A percentile compares a stretch with the other conserved stretches of the same genome.
phyloP scores from a whole-genome alignment of 2,888 invertebrate species.

The Drosophila kanekoi region DNA sequence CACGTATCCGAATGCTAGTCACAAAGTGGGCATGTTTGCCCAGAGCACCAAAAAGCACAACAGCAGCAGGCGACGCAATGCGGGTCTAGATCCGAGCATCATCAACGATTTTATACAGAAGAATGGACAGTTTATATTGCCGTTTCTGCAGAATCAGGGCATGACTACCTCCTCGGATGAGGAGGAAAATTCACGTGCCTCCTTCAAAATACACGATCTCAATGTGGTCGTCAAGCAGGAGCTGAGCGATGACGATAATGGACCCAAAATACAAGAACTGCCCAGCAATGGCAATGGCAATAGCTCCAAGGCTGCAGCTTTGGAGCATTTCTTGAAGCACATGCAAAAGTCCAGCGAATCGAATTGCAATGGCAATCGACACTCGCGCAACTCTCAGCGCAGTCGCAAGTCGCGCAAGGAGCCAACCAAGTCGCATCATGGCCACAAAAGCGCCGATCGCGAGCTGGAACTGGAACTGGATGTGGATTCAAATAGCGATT shows the following conservation, averaged over 20 bases:
- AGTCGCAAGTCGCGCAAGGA: constrained; percentile 76
- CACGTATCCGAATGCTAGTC: constrained; percentile 83
- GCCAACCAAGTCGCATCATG: constrained; percentile 26
- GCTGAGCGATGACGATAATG: constrained; percentile 76
- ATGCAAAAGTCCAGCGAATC: constrained; percentile 80
- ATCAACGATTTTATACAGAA: constrained; percentile 83
- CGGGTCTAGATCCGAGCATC: constrained; percentile 82
- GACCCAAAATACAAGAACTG: constrained; percentile 69
- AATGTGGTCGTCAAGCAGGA: constrained; percentile 84
- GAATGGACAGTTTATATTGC: constrained; percentile 84
- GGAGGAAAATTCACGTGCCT: constrained; percentile 83
- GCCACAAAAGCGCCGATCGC: constrained; percentile 14
- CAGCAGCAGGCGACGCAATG: constrained; percentile 78
- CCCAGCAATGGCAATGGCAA: constrained; percentile 63
- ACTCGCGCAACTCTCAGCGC: constrained; percentile 84
- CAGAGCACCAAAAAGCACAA: constrained; percentile 80
- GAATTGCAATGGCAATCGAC: constrained; percentile 79
- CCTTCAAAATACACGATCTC: constrained; percentile 84
- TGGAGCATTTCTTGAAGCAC: constrained; percentile 79
- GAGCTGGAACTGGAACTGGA: constrained; percentile 44
- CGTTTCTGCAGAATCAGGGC: constrained; percentile 85
- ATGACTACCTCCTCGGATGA: constrained; percentile 85
- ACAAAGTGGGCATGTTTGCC: constrained; percentile 83
- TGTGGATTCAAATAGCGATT: constrained; percentile 59
- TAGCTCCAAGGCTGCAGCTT: constrained; percentile 63